These are phyloP conservation scores for Zosterops lateralis DNA, from an alignment of 2,113 vertebrate genomes.

Conservation along the genomic window DNA sequence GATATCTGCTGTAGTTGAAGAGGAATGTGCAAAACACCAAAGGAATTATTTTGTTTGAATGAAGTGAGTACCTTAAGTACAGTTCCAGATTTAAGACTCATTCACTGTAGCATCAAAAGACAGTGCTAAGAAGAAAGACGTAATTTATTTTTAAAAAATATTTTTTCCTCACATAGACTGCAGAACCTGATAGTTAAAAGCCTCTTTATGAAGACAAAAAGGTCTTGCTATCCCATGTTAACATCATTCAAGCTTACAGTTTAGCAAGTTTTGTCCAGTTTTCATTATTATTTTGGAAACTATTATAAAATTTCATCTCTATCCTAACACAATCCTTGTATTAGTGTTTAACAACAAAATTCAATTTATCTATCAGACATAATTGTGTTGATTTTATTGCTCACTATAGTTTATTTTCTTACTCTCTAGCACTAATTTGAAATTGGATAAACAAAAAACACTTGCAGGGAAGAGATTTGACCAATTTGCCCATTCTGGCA, in stretches of 20 bases:
- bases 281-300: background rate
- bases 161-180: background rate
- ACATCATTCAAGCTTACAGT: background rate
- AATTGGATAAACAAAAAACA: background rate
- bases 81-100: background rate
- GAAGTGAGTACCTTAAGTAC: conserved; percentile 24
- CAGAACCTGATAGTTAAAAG: background rate
- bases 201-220: background rate
- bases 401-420: background rate
- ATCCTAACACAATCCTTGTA: background rate
- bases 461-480: background rate
- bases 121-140: background rate
- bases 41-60: conserved; percentile 5
- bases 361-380: background rate
- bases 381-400: conserved; percentile 7
- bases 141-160: background rate
- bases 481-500: background rate
- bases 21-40: background rate
- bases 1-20: conserved; percentile 20
- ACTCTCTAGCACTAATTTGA: background rate
- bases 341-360: background rate
- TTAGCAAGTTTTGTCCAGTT: background rate
- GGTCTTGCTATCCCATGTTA: background rate
- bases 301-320: background rate
- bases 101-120: conserved; percentile 21